These are phyloP conservation scores for Drosophila mauritiana DNA, from an alignment of 1,140 invertebrate species.

Conservation along the genomic window DNA sequence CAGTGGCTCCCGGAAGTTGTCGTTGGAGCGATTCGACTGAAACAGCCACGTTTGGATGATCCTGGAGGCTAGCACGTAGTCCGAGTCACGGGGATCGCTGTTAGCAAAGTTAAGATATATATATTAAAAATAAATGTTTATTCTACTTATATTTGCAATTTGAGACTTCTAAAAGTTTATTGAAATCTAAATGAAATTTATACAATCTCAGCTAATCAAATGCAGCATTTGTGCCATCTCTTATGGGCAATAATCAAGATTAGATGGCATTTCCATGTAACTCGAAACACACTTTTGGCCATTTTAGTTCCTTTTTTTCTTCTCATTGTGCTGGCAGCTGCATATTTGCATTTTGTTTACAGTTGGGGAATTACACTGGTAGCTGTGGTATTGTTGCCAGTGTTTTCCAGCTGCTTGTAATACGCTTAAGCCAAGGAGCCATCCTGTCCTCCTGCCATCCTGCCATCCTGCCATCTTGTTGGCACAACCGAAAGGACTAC, in stretches of 20 bases:
- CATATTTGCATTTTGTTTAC: constrained; percentile 78
- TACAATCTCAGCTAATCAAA: constrained; percentile 7
- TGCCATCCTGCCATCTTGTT: constrained; percentile 15
- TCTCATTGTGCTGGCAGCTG: constrained; percentile 17
- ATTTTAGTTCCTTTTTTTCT: constrained; percentile 18
- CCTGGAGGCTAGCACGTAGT: constrained; percentile 88
- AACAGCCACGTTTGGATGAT: constrained; percentile 86
- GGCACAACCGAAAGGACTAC: no score
- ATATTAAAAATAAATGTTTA: neutral
- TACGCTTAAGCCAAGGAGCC: constrained; percentile 59
- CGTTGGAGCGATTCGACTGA: constrained; percentile 80
- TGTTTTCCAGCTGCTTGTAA: constrained; percentile 42
- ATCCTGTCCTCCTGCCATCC: constrained; percentile 6
- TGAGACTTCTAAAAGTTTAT: neutral
- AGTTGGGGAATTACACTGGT: constrained; percentile 35
- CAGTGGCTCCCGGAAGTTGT: constrained; percentile 74
- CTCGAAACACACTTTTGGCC: neutral
- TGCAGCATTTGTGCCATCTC: constrained; percentile 13
- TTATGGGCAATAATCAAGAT: constrained; percentile 32
- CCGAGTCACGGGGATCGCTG: constrained; percentile 88
- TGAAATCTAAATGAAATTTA: neutral
- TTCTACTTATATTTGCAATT: neutral
- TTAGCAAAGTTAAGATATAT: constrained; percentile 13
- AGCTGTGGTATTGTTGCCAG: constrained; percentile 40
- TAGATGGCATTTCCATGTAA: constrained; percentile 34